phyloP scores from a whole-genome alignment of 1,140 invertebrate species.

The Drosophila nigromelanica region DNA sequence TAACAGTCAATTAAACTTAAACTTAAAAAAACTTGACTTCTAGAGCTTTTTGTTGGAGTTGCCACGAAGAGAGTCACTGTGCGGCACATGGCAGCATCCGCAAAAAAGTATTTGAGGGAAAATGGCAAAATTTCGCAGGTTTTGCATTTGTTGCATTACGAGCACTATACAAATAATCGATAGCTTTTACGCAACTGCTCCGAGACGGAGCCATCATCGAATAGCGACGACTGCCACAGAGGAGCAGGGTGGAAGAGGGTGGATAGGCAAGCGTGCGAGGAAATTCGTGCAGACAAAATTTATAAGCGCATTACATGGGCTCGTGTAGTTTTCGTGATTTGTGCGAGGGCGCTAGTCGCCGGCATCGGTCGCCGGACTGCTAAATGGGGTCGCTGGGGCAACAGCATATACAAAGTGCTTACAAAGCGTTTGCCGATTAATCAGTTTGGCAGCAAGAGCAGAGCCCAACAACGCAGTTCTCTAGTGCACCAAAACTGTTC shows the following conservation, averaged over 20 bases:
- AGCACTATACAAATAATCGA: conserved; percentile 71
- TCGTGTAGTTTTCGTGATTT: conserved; percentile 75
- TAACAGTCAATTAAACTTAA: not conserved
- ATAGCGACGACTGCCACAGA: conserved; percentile 9
- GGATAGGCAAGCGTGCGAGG: conserved; percentile 2
- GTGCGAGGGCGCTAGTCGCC: conserved; percentile 31
- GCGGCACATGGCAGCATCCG: conserved; percentile 22
- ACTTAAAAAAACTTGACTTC: conserved; percentile 1
- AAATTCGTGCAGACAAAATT: conserved; percentile 79
- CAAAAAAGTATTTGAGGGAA: conserved; percentile 8
- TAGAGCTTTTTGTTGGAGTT: not conserved
- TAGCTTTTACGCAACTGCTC: conserved; percentile 66
- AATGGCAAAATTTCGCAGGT: conserved; percentile 54
- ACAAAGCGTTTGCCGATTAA: conserved; percentile 80
- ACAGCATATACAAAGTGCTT: conserved; percentile 67
- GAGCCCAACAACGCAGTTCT: conserved; percentile 3
- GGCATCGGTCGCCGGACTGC: conserved; percentile 23
- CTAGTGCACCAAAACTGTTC: conserved; percentile 9
- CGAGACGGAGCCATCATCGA: conserved; percentile 59
- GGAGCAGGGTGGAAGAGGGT: not conserved
- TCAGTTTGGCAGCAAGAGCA: conserved; percentile 69
- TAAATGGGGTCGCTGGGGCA: conserved; percentile 46
- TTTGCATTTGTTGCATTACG: conserved; percentile 53
- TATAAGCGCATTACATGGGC: conserved; percentile 77
- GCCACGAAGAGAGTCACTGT: not conserved